Conservation (phyloP, 2,797 vertebrate genomes). For the Coranthus polyacanthus region DNA sequence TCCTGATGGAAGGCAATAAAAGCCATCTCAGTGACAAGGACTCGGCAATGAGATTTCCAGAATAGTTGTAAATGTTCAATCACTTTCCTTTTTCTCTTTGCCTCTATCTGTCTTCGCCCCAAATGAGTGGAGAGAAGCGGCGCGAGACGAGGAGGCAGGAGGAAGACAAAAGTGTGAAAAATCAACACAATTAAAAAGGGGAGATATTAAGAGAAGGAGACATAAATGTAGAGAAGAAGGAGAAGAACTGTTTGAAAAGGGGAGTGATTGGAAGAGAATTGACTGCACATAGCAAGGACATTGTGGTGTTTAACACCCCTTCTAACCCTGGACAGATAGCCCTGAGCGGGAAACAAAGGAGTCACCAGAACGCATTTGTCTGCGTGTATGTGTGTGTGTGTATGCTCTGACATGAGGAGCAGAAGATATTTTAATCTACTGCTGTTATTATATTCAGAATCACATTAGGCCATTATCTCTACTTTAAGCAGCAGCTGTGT, state of each 20-base stretch:
- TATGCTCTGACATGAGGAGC: background rate
- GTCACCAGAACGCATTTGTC: slow-evolving; percentile 35
- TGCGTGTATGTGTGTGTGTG: background rate
- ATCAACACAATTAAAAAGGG: slow-evolving; percentile 29
- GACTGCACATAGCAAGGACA: slow-evolving; percentile 47
- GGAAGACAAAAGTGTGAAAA: slow-evolving; percentile 21
- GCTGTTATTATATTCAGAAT: no score
- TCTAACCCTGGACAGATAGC: slow-evolving; percentile 58
- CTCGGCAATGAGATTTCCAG: slow-evolving; percentile 74
- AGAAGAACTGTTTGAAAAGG: background rate
- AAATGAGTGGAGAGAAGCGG: slow-evolving; percentile 23
- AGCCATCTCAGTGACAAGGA: slow-evolving; percentile 68
- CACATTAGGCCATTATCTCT: no score
- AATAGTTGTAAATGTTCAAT: slow-evolving; percentile 81
- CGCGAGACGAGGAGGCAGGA: background rate
- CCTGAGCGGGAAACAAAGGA: slow-evolving; percentile 47
- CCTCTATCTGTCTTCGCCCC: slow-evolving; percentile 22
- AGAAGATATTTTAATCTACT: no score
- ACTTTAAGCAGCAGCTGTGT: no score
- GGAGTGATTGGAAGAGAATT: slow-evolving; percentile 31
- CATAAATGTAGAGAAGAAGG: slow-evolving; percentile 6
- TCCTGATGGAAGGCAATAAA: slow-evolving; percentile 81
- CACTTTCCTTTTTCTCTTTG: slow-evolving; percentile 56
- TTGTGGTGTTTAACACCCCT: slow-evolving; percentile 57
- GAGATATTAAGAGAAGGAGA: slow-evolving; percentile 11